phyloP scores from a whole-genome alignment of 2,113 vertebrate genomes.

The Erythrolamprus reginae region DNA sequence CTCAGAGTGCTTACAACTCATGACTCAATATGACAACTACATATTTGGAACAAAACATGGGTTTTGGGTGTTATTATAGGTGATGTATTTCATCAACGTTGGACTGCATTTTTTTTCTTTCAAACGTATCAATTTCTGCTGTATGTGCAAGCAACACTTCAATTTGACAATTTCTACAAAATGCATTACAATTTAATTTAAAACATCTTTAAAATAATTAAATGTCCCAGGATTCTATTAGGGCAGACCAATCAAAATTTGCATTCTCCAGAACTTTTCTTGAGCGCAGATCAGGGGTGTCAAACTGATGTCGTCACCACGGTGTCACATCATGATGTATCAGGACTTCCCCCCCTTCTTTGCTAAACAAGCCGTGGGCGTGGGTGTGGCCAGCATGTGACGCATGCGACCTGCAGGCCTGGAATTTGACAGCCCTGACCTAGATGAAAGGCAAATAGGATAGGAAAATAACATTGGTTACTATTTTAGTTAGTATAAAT shows the following conservation, averaged over 20 bases:
- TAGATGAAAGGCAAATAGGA: neutral
- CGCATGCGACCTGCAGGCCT: too few species aligned
- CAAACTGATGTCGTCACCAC: too few species aligned
- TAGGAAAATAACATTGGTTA: neutral
- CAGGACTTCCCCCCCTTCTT: too few species aligned
- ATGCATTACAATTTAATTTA: neutral
- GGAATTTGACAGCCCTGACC: too few species aligned
- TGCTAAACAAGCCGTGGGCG: too few species aligned
- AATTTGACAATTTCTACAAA: neutral
- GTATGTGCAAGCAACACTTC: neutral
- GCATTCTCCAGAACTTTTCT: neutral
- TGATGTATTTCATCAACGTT: neutral
- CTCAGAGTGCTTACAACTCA: neutral
- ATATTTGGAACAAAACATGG: neutral
- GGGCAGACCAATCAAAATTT: neutral
- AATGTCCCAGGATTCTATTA: neutral
- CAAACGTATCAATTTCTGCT: neutral
- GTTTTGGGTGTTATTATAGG: neutral
- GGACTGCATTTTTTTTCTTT: neutral
- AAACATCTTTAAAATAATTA: neutral
- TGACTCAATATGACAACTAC: neutral
- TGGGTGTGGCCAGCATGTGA: too few species aligned
- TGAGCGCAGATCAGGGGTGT: neutral
- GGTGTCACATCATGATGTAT: too few species aligned
- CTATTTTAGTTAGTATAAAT: neutral